Conservation (phyloP, 1,140 invertebrate species). For the Formica selysi region DNA sequence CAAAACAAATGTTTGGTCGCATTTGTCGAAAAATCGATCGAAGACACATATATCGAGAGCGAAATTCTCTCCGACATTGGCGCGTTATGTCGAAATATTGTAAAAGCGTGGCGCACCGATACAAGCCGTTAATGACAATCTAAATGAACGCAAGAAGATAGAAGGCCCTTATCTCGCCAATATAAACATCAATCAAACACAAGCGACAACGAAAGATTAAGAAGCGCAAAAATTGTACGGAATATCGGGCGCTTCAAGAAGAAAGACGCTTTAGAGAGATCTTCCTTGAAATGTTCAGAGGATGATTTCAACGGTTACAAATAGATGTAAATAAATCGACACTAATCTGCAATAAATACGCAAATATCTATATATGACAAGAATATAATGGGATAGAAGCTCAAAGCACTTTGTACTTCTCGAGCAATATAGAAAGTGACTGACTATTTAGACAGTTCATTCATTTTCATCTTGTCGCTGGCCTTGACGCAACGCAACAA, state of each 20-base stretch:
- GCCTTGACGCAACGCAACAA: conserved; percentile 36
- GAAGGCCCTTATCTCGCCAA: neutral
- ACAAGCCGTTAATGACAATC: conserved; percentile 24
- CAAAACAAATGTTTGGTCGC: neutral
- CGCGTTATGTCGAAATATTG: neutral
- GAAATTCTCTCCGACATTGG: neutral
- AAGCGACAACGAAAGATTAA: conserved; percentile 4
- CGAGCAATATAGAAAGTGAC: conserved; percentile 44
- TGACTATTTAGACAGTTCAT: conserved; percentile 24
- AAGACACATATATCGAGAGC: neutral
- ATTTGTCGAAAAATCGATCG: conserved; percentile 6
- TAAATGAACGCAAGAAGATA: neutral
- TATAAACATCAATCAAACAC: conserved; percentile 12
- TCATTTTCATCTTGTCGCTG: conserved; percentile 28
- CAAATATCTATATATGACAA: conserved; percentile 18
- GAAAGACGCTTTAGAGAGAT: conserved; percentile 24
- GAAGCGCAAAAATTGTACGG: neutral
- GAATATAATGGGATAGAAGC: conserved; percentile 57
- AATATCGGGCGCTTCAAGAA: neutral
- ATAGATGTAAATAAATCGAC: conserved; percentile 23
- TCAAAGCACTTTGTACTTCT: neutral
- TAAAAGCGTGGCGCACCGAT: conserved; percentile 26
- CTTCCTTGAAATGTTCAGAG: conserved; percentile 17
- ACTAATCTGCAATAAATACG: conserved; percentile 27
- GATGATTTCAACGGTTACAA: neutral